Evolutionary conservation across 2,113 vertebrate genomes (phyloP).

Genomic region (Platichthys stellatus): DNA sequence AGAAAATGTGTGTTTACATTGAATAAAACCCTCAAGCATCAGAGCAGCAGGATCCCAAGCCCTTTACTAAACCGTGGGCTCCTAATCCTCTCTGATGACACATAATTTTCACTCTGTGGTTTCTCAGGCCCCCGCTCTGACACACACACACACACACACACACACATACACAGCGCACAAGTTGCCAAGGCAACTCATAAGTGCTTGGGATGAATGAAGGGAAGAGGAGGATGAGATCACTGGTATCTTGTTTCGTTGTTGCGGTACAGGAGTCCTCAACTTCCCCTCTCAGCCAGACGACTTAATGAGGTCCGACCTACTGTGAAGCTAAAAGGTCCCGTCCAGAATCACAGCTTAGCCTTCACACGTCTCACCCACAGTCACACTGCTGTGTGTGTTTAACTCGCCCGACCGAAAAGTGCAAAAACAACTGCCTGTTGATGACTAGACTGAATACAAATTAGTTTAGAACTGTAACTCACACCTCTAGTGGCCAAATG

Average conservation of each 20-base stretch:
- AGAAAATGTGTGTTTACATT: constrained; percentile 34
- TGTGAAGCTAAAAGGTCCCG: constrained; percentile 28
- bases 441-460: background rate
- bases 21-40: constrained; percentile 47
- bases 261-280: constrained; percentile 68
- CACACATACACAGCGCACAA: constrained; percentile 57
- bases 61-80: constrained; percentile 74
- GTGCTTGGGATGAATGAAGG: constrained; percentile 78
- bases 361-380: background rate
- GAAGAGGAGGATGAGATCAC: constrained; percentile 82
- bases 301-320: constrained; percentile 64
- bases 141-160: constrained; percentile 20
- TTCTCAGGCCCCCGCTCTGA: constrained; percentile 67
- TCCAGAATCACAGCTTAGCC: constrained; percentile 17
- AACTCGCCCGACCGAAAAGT: background rate
- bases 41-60: constrained; percentile 57
- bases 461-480: background rate
- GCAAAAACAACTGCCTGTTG: background rate
- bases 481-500: background rate
- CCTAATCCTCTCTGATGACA: constrained; percentile 81
- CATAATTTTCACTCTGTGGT: constrained; percentile 77
- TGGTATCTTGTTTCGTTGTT: constrained; percentile 80
- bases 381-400: background rate
- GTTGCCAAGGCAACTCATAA: constrained; percentile 81
- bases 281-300: constrained; percentile 54